phyloP scores from a whole-genome alignment of 2,888 invertebrate species.

The Andrena flavipes region DNA sequence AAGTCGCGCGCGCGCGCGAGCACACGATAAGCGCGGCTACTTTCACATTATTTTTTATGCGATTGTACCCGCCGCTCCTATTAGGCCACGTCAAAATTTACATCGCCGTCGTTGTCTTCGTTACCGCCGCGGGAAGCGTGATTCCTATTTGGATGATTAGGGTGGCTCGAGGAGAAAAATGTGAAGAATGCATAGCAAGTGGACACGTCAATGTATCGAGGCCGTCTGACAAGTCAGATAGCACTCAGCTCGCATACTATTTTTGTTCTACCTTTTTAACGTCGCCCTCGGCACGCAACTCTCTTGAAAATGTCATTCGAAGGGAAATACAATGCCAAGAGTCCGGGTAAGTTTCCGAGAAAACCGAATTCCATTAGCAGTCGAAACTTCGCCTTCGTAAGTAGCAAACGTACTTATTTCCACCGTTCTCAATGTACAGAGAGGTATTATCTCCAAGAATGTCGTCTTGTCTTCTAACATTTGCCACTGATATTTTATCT shows the following conservation, averaged over 20 bases:
- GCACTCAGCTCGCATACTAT: constrained; percentile 41
- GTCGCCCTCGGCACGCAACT: constrained; percentile 21
- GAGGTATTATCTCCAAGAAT: constrained; percentile 8
- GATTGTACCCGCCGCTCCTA: constrained; percentile 36
- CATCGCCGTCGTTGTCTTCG: constrained; percentile 6
- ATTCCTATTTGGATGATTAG: constrained; percentile 2
- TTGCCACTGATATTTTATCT: neutral
- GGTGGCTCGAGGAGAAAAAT: constrained; percentile 27
- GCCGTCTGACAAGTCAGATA: constrained; percentile 52
- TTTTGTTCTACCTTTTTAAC: constrained; percentile 58
- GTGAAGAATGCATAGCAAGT: constrained; percentile 53
- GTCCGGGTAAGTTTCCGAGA: constrained; percentile 85
- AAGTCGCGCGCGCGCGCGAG: constrained; percentile 42
- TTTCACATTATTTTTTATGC: constrained; percentile 67
- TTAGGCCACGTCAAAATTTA: constrained; percentile 64
- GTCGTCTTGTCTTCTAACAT: constrained; percentile 15
- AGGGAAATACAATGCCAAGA: constrained; percentile 87
- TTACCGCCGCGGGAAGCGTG: neutral
- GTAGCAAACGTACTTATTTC: neutral
- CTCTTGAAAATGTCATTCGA: constrained; percentile 84
- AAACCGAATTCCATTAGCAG: neutral
- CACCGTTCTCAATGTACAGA: neutral
- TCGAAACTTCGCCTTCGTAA: neutral
- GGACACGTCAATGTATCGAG: constrained; percentile 37
- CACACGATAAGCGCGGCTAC: constrained; percentile 53